A percentile compares a stretch with the other conserved stretches of the same genome.
Conservation (phyloP, 1,140 invertebrate species). For the Rhyacophila brunnea region DNA sequence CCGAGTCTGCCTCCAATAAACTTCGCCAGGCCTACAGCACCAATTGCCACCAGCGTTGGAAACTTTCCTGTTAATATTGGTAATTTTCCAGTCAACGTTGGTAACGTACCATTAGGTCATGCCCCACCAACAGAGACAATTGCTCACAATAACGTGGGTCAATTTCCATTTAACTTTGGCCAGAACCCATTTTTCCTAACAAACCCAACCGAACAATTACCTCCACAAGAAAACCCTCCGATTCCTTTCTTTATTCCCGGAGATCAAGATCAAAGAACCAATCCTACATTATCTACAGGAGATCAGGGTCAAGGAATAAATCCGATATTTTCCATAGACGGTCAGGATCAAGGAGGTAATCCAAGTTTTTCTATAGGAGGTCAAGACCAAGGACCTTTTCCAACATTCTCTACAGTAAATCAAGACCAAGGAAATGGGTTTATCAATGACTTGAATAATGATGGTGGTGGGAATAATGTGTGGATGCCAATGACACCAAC, state of each 20-base stretch:
- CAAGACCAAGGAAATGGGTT: slow-evolving; percentile 8
- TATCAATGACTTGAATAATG: neutral
- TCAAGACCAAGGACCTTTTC: neutral
- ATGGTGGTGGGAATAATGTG: slow-evolving; percentile 16
- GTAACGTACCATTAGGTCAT: neutral
- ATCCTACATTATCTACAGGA: no score
- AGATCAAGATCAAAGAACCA: slow-evolving; percentile 6
- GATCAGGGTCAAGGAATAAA: no score
- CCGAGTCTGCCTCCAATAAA: no score
- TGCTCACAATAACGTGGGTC: neutral
- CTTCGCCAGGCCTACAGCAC: no score
- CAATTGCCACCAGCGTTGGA: no score
- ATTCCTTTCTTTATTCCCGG: slow-evolving; percentile 15
- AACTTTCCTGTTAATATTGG: slow-evolving; percentile 18
- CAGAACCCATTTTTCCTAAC: slow-evolving; percentile 7
- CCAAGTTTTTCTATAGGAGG: no score
- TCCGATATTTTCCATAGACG: no score
- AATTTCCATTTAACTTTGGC: slow-evolving; percentile 6
- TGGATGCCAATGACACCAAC: slow-evolving; percentile 29
- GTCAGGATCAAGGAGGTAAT: no score
- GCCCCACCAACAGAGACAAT: neutral
- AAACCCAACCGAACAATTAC: neutral
- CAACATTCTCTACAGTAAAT: neutral
- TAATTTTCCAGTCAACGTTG: slow-evolving; percentile 8
- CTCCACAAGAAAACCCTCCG: slow-evolving; percentile 3